Percentiles rank a stretch among this genome's conserved stretches.
These are phyloP conservation scores for Acanthochromis polyacanthus DNA, from an alignment of 2,113 vertebrate genomes.

Conservation along the genomic window DNA sequence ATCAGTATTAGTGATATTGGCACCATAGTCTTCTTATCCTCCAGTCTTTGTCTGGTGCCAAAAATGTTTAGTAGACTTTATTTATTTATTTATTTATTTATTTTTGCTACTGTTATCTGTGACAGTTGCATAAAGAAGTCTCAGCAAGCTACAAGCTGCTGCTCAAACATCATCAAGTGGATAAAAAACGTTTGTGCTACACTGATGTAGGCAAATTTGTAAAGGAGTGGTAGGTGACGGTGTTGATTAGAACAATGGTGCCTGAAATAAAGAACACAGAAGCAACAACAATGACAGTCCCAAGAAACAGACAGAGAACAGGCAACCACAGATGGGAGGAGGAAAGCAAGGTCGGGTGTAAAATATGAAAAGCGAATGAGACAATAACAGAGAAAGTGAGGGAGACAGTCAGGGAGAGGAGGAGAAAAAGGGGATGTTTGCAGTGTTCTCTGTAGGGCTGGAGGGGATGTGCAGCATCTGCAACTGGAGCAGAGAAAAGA, in stretches of 20 bases:
- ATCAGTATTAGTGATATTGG: too few species aligned
- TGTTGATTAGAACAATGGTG: not conserved
- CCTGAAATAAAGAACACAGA: not conserved
- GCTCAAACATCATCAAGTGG: too few species aligned
- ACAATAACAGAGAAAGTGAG: not conserved
- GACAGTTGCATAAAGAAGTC: too few species aligned
- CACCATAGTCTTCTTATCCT: too few species aligned
- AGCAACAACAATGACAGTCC: too few species aligned
- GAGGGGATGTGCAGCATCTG: conserved; percentile 52
- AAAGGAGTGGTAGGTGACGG: not conserved
- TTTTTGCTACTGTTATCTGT: too few species aligned
- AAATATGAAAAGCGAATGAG: conserved; percentile 9
- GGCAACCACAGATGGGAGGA: not conserved
- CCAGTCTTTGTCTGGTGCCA: too few species aligned
- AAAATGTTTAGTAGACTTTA: too few species aligned
- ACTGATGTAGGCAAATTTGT: not conserved
- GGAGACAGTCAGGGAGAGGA: not conserved
- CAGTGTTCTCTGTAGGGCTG: conserved; percentile 29
- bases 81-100: too few species aligned
- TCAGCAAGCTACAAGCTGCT: too few species aligned
- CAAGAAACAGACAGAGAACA: too few species aligned
- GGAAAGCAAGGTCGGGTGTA: conserved; percentile 23
- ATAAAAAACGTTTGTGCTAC: too few species aligned
- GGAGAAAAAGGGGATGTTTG: conserved; percentile 10
- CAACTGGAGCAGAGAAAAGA: conserved; percentile 49